Conservation (phyloP, 2,113 vertebrate species). For the Loxodonta africana region DNA sequence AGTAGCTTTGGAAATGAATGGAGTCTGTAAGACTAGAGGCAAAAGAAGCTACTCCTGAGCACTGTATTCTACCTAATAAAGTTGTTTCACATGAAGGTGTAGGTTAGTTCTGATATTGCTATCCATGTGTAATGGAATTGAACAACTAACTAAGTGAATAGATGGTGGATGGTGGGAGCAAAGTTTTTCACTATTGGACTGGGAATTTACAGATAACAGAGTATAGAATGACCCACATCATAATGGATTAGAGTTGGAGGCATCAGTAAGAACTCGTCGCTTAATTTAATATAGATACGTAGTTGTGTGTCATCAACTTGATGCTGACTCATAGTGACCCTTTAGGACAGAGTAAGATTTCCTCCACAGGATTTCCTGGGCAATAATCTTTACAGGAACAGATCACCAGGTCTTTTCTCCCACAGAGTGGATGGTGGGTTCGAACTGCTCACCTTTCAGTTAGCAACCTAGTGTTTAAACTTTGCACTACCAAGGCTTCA, state of each 20-base stretch:
- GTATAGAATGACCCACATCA: neutral
- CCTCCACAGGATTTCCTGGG: too few species aligned
- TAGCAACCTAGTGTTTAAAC: too few species aligned
- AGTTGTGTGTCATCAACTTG: neutral
- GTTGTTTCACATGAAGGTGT: neutral
- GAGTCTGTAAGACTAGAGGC: neutral
- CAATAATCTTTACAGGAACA: too few species aligned
- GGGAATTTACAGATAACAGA: neutral
- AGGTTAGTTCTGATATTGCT: neutral
- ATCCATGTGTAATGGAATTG: neutral
- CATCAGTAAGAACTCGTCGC: neutral
- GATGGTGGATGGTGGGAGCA: neutral
- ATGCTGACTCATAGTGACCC: too few species aligned
- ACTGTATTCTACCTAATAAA: neutral
- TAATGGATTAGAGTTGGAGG: neutral
- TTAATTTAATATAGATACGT: neutral
- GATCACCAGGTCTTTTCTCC: too few species aligned
- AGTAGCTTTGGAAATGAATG: conserved; percentile 14
- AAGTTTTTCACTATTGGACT: neutral
- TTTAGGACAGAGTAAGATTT: too few species aligned
- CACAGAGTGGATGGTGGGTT: too few species aligned
- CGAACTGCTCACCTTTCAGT: too few species aligned
- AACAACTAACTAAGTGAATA: neutral
- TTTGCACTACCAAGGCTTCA: too few species aligned
- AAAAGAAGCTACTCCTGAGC: neutral